Evolutionary conservation across 2,888 invertebrate genomes (phyloP), one percentile per base, ranked within the genome.

Genomic region (Chloroclystis v-ata): DNA sequence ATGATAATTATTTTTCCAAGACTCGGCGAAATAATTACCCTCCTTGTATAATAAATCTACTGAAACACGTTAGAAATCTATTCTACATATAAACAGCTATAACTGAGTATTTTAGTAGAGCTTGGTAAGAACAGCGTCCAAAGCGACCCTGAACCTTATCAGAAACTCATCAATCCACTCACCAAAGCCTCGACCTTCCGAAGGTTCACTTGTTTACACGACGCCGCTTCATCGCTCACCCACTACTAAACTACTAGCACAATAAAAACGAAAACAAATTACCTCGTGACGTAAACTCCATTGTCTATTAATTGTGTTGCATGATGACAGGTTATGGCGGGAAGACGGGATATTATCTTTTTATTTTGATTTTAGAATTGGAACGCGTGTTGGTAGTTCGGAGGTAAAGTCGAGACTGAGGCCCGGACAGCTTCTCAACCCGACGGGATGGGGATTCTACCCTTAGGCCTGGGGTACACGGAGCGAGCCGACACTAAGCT

Each of bases 241-340:
- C 48, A 47, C 50, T 47, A 59, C 47, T 59, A 59, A 64, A 69
- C 71, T 70, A 67, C 61, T 20, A 20, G 5, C 43, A 52, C 54
- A 49, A 61, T 59, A 64, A 63, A 69, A 69, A 66, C 70, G 64
- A 61, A 55, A 53, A 67, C 14, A 9, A 33, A 13, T 54, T 53
- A 56, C 61, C 78, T 77, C 66, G 67, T 74, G 81, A 79, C 75
- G 80, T 70, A 56, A 67, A 67, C 46, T 69, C 78, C 81, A 82
- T 82, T 82, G 80, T 82, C 70, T 71, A 52, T 46, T 76, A 75
- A 78, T 75, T 74, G 71, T 49, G 52, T 58, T 49, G 54, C 55
- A 53, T 48, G 52, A 56, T 59, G 65, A 61, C 59, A 56, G 56
- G 59, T 59, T 56, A 62, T 60, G 69, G 70, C 70, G 74, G 73